Evolutionary conservation across 2,113 vertebrate species (phyloP).

Genomic region (Willisornis vidua): DNA sequence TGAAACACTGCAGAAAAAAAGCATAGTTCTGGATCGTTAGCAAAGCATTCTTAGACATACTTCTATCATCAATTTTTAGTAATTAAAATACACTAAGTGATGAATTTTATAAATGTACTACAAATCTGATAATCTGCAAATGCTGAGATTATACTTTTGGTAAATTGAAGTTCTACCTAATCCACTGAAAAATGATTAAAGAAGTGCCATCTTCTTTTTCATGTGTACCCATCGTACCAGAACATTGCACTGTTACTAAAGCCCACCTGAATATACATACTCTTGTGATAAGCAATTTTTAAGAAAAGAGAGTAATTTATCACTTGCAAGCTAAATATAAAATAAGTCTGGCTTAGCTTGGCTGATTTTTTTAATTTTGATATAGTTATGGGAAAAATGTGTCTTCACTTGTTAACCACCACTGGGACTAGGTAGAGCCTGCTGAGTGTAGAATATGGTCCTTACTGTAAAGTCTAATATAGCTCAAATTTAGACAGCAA

Average conservation of each 20-base stretch:
- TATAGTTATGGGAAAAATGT: background rate
- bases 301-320: background rate
- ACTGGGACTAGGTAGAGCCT: background rate
- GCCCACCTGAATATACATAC: background rate
- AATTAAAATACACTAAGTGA: background rate
- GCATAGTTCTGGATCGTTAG: background rate
- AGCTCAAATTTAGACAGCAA: background rate
- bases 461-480: background rate
- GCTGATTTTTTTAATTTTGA: background rate
- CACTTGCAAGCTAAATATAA: background rate
- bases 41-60: background rate
- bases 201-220: background rate
- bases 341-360: background rate
- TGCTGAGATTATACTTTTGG: background rate
- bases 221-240: background rate
- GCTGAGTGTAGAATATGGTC: background rate
- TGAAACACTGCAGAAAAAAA: background rate
- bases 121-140: background rate
- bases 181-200: background rate
- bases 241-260: background rate
- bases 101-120: background rate
- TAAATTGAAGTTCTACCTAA: background rate
- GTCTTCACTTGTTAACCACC: background rate
- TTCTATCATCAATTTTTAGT: background rate
- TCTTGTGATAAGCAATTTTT: background rate